Conservation (phyloP, 23 tunicate genomes). For the Trididemnum clinides region DNA sequence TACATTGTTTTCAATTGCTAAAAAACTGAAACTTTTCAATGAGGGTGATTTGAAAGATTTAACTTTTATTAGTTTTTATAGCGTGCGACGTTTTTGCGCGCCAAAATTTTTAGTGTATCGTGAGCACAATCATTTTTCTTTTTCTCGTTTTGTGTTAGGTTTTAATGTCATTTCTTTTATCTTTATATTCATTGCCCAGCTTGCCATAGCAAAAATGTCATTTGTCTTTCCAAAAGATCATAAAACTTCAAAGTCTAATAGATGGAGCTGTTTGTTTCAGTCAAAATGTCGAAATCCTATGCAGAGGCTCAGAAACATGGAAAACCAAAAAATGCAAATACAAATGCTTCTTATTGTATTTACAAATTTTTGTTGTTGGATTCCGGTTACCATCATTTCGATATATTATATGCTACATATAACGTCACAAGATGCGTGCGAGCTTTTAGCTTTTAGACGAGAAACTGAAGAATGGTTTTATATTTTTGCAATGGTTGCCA, state of each 20-base stretch:
- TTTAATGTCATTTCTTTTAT: not conserved
- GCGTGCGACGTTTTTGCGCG: not conserved
- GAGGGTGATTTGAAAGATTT: not conserved
- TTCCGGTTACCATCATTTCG: slow-evolving; percentile 6
- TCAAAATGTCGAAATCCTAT: not conserved
- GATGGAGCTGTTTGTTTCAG: not conserved
- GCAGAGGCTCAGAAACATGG: not conserved
- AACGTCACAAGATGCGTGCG: not conserved
- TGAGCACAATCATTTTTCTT: not conserved
- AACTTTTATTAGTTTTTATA: not conserved
- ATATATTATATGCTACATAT: not conserved
- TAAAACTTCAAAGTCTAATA: not conserved
- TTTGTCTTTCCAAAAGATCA: not conserved
- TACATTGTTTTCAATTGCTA: not conserved
- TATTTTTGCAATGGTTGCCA: not conserved
- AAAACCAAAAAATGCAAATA: not conserved
- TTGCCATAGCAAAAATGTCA: not conserved
- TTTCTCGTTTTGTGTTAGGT: not conserved
- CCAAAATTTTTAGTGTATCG: not conserved
- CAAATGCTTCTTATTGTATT: slow-evolving; percentile 23
- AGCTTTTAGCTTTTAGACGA: not conserved
- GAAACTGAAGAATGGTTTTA: not conserved
- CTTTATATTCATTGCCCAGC: not conserved
- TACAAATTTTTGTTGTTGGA: slow-evolving; percentile 35
- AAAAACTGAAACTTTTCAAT: not conserved